A percentile compares a stretch with the other conserved stretches of the same genome.
These are phyloP conservation scores for Eurosta solidaginis DNA, from an alignment of 1,140 invertebrate species.

Conservation along the genomic window DNA sequence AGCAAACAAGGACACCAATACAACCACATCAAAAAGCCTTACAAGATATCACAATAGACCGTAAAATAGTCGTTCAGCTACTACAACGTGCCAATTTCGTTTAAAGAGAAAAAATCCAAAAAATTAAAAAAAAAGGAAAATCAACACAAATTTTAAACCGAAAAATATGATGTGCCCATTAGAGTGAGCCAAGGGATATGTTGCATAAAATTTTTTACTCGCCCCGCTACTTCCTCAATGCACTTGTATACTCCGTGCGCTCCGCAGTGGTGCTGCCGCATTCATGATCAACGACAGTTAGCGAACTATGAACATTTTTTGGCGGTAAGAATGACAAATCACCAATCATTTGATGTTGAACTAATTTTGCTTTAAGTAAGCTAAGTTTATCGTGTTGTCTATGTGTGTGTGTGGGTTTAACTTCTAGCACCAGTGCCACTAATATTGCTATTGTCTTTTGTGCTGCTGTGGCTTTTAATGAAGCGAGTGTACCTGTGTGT, in stretches of 20 bases:
- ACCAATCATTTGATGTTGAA: background rate
- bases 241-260: too few relatives aligned
- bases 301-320: background rate
- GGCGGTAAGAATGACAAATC: background rate
- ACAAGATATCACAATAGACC: background rate
- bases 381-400: background rate
- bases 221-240: too few relatives aligned
- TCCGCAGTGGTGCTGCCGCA: too few relatives aligned
- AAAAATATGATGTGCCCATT: background rate
- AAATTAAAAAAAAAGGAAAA: too few relatives aligned
- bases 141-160: too few relatives aligned
- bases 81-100: constrained; percentile 14
- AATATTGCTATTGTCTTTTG: background rate
- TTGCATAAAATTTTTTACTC: background rate
- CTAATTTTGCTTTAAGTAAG: constrained; percentile 4
- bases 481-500: too few relatives aligned
- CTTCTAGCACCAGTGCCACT: background rate
- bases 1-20: background rate
- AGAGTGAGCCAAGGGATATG: background rate
- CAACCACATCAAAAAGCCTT: background rate
- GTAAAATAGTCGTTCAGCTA: background rate
- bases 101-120: background rate
- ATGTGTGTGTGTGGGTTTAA: background rate
- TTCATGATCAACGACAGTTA: background rate
- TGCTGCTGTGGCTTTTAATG: background rate